Percentiles rank a stretch among this genome's conserved stretches.
Conservation (phyloP, 2,888 invertebrate species). For the Sphaeridia pumilis region DNA sequence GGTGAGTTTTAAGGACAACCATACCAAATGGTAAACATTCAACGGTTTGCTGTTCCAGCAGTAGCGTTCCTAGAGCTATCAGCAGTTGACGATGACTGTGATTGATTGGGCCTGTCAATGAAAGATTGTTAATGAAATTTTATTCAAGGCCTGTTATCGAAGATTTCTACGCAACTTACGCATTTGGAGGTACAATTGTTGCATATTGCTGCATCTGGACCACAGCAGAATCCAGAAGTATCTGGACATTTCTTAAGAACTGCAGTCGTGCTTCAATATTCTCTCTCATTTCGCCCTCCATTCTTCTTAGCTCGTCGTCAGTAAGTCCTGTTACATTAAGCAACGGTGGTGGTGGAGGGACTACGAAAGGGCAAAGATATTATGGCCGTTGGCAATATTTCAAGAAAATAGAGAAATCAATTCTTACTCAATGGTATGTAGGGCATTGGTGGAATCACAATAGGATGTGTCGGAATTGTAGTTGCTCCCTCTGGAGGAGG, state of each 20-base stretch:
- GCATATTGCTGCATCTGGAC: slow-evolving; percentile 91
- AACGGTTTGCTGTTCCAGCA: too few species aligned
- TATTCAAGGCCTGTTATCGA: too few species aligned
- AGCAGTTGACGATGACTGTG: too few species aligned
- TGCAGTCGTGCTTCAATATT: slow-evolving; percentile 84
- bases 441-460: slow-evolving; percentile 33
- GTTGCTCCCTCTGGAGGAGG: neutral
- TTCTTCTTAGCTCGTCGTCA: slow-evolving; percentile 66
- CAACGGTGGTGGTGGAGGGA: slow-evolving; percentile 65
- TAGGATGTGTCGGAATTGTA: slow-evolving; percentile 6
- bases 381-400: neutral
- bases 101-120: too few species aligned
- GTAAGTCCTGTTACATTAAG: slow-evolving; percentile 57
- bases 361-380: slow-evolving; percentile 23
- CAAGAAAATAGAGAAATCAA: neutral
- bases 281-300: slow-evolving; percentile 81
- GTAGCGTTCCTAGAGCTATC: too few species aligned
- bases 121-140: too few species aligned
- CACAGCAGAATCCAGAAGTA: slow-evolving; percentile 84
- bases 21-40: too few species aligned
- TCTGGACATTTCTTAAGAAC: slow-evolving; percentile 69
- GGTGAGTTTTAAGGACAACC: too few species aligned
- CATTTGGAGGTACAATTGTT: slow-evolving; percentile 19
- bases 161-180: neutral
- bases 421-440: slow-evolving; percentile 33